A percentile compares a stretch with the other conserved stretches of the same genome.
These are phyloP conservation scores for Ganaspis sp. DNA, from an alignment of 1,140 invertebrate species.

Conservation along the genomic window DNA sequence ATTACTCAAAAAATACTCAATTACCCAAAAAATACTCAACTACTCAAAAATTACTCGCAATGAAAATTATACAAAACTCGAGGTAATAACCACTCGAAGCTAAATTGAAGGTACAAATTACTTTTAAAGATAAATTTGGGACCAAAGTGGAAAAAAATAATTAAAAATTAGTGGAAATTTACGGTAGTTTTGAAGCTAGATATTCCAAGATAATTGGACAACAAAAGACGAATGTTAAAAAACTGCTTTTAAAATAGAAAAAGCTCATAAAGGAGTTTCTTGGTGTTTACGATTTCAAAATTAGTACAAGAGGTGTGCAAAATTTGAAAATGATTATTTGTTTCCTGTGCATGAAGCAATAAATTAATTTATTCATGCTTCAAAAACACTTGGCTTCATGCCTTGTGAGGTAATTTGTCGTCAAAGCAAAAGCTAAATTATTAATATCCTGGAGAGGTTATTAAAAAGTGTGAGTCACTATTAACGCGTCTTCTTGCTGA, in stretches of 20 bases:
- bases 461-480: not conserved
- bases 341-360: not conserved
- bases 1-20: no score
- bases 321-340: not conserved
- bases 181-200: no score
- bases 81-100: no score
- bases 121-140: no score
- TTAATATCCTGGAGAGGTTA: conserved; percentile 11
- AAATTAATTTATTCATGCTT: not conserved
- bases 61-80: no score
- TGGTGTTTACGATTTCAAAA: conserved; percentile 1
- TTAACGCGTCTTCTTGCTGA: not conserved
- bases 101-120: no score
- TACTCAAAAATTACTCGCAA: no score
- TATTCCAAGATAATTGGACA: no score
- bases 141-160: no score
- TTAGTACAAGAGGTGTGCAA: not conserved
- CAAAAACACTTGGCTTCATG: conserved; percentile 9
- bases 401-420: conserved; percentile 12
- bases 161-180: no score
- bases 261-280: not conserved
- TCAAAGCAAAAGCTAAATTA: not conserved
- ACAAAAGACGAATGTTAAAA: no score
- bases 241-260: not conserved
- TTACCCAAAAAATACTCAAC: no score